Evolutionary conservation across 1,140 invertebrate genomes (phyloP), one percentile per base, ranked within the genome.

Genomic region (Sesamia nonagrioides): DNA sequence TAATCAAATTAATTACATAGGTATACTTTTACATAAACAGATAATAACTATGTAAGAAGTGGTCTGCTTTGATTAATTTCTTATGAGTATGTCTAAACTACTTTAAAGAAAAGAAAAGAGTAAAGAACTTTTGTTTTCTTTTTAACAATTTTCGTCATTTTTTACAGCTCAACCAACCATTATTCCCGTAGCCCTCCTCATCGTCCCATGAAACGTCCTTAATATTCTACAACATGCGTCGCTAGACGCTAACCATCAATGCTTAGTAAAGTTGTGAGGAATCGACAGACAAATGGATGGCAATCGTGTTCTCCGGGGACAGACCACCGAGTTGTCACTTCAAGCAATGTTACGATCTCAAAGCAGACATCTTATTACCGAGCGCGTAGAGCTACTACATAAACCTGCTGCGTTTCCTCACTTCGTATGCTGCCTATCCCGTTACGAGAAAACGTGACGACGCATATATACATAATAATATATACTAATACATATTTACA

Each of bases 381-480:
- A 27, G 60, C 18, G 42, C 37, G 21, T 1, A 17, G 40, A 45
- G 61, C 17, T n/a, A 17, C 63, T 3, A 48, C 63, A 40, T 21
- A 68, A 68, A 68, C 63, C 63, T 66, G 63, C 37, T 21, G 63
- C 63, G 11, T 68, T 48, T 48, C 63, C 63, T 68, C 63, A 68
- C 63, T 68, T 48, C 40, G 63, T 68, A 71, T 71, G 54, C 68
- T 68, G 48, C 54, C 33, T 68, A 68, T 68, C 63, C 63, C 63
- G 63, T 68, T 68, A 68, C 42, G 42, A 48, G 42, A 48, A 68
- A 50, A 18, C 63, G 63, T 68, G 63, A 68, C 63, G 42, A 68
- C 63, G 63, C 63, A 68, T 68, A 68, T 21, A 68, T 68, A 68
- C 63, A 68, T 68, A 68, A 50, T 18, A 68, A 33, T 66, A 66